Base-by-base conservation (phyloP, 2,797 vertebrate species). In the Coendou prehensilis region DNA sequence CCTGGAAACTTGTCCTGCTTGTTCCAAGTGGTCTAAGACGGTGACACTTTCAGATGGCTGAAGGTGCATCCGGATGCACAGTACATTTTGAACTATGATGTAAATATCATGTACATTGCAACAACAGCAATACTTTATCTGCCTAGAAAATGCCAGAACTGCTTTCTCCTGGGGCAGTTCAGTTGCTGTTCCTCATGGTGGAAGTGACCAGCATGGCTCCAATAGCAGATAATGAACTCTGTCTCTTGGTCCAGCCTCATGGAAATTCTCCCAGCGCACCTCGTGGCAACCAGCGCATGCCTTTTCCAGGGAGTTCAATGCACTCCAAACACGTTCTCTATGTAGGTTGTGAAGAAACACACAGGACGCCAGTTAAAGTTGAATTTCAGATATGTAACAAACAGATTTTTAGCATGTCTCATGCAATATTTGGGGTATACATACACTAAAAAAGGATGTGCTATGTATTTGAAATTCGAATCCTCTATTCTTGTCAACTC, bases 241-340 rank as follows among this genome's bases (percentile, higher is more conserved):
- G 33, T 28, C 80, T 63, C 81, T 10, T 73, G 69, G n/a, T 26
- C 71, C 10, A 22, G 63, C 17, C 78, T 61, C 23, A 0, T 15
- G 93, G n/a, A 59, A 61, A 54, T 30, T 50, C 56, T 83, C 69
- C 63, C 22, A 45, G n/a, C 56, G 4, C 0, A 0, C 13, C 82
- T 56, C 0, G 5, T 30, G 59, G 57, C 17, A 59, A 33, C 75
- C 33, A 37, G 10, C 9, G 7, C 10, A 0, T 5, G 9, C 64
- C 63, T 93, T 86, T 83, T 37, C 73, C 3, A 10, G 52, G 69
- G 84, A 56, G n/a, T 56, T 67, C 2, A 67, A 45, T 20, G 18
- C 56, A 63, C 22, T 61, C 22, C 15, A 41, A 67, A 76, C 52
- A 63, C 20, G 30, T n/a, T 54, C 4, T 79, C 23, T 76, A 0